phyloP scores from a whole-genome alignment of 2,113 vertebrate species.

The Nannospalax galili region DNA sequence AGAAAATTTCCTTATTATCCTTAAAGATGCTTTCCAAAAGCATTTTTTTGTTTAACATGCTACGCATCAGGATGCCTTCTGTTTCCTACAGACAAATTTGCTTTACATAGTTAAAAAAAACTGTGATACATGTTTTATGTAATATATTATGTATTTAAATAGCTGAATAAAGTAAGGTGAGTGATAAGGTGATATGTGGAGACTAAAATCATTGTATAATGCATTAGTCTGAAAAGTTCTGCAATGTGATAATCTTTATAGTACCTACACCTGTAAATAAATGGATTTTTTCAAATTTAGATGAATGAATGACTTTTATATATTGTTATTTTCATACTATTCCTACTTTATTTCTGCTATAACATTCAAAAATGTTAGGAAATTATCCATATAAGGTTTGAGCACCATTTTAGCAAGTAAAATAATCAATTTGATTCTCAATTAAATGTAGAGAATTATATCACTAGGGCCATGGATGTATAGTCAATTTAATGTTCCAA shows the following conservation, averaged over 20 bases:
- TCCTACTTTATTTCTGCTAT: no score
- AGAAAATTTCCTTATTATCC: no score
- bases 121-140: no score
- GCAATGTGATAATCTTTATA: neutral
- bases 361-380: neutral
- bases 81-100: neutral
- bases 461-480: neutral
- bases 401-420: neutral
- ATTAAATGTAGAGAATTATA: slow-evolving; percentile 59
- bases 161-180: no score
- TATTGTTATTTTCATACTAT: neutral
- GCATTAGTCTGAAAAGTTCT: no score
- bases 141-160: no score
- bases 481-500: no score
- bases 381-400: slow-evolving; percentile 54
- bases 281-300: neutral
- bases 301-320: neutral
- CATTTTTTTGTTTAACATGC: neutral
- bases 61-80: neutral
- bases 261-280: neutral
- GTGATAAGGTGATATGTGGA: no score
- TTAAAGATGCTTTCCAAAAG: no score
- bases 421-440: slow-evolving; percentile 21
- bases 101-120: neutral
- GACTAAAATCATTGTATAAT: no score